phyloP scores from a whole-genome alignment of 2,888 invertebrate genomes.

The Cantharis flavilabris region DNA sequence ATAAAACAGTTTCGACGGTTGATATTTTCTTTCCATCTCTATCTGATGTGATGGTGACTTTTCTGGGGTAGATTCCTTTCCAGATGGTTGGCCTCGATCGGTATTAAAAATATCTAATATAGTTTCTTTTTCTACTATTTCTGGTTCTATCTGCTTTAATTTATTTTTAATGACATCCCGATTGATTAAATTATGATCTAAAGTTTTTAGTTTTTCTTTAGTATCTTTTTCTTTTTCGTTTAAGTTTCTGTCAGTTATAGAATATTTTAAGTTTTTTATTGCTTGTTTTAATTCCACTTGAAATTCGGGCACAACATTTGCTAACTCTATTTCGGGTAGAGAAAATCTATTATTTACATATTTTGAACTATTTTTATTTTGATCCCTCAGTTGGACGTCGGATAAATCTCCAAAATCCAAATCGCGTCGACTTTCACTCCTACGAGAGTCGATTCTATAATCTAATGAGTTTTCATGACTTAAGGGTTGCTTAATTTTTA shows the following conservation, averaged over 20 bases:
- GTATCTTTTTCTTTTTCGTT: slow-evolving; percentile 54
- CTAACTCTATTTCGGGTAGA: slow-evolving; percentile 53
- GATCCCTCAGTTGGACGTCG: slow-evolving; percentile 14
- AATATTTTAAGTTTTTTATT: slow-evolving; percentile 47
- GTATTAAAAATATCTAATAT: slow-evolving; percentile 43
- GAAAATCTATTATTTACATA: slow-evolving; percentile 40
- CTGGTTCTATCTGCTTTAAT: slow-evolving; percentile 58
- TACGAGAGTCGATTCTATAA: slow-evolving; percentile 5
- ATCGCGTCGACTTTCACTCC: slow-evolving; percentile 15
- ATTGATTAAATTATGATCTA: slow-evolving; percentile 50
- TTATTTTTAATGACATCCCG: slow-evolving; percentile 59
- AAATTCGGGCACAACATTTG: slow-evolving; percentile 59
- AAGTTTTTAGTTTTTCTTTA: slow-evolving; percentile 59
- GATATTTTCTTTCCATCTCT: slow-evolving; percentile 36
- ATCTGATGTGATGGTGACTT: slow-evolving; percentile 59
- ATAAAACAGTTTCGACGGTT: slow-evolving; percentile 68
- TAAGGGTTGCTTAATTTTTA: slow-evolving; percentile 35
- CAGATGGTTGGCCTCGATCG: slow-evolving; percentile 62
- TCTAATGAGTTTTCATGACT: slow-evolving; percentile 16
- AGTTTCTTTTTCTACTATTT: slow-evolving; percentile 57
- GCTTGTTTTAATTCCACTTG: slow-evolving; percentile 59
- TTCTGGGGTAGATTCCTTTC: slow-evolving; percentile 68
- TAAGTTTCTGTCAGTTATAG: slow-evolving; percentile 30
- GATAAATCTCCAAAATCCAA: slow-evolving; percentile 11
- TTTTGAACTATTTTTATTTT: slow-evolving; percentile 12